These are phyloP conservation scores for Heteromurus nitidus DNA, from an alignment of 2,888 invertebrate genomes.

Conservation along the genomic window DNA sequence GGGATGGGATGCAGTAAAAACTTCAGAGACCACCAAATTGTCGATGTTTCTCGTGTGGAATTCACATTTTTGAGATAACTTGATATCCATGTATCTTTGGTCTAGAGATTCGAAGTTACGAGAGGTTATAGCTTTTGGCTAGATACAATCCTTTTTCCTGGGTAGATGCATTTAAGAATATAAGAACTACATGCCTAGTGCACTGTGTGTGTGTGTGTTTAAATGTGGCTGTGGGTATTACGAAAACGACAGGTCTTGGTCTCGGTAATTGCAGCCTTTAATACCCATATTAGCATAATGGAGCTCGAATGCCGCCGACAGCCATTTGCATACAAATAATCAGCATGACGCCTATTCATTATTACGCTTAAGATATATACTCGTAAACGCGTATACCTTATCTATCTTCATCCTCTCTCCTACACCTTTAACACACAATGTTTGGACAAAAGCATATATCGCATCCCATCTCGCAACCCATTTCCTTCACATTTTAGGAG, in stretches of 20 bases:
- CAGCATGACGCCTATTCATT: slow-evolving; percentile 74
- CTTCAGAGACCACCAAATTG: no score
- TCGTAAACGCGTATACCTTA: no score
- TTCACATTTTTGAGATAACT: no score
- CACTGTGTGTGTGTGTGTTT: not conserved
- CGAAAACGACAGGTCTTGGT: slow-evolving; percentile 50
- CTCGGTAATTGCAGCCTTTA: slow-evolving; percentile 72
- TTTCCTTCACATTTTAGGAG: slow-evolving; percentile 56
- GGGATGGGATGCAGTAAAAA: no score
- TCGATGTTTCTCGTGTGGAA: no score
- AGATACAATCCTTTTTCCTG: not conserved
- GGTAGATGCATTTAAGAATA: no score
- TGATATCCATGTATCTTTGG: no score
- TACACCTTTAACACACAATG: no score
- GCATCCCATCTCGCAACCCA: no score
- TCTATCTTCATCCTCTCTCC: slow-evolving; percentile 63
- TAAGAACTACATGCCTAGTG: not conserved
- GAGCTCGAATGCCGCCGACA: slow-evolving; percentile 73
- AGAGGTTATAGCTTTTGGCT: no score
- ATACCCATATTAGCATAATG: slow-evolving; percentile 73
- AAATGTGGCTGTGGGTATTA: slow-evolving; percentile 66
- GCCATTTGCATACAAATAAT: slow-evolving; percentile 74
- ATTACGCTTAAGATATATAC: slow-evolving; percentile 57
- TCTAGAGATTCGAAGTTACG: no score
- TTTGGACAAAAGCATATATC: no score